These are phyloP conservation scores for Neolamprologus brichardi DNA, from an alignment of 2,113 vertebrate species.

Conservation along the genomic window DNA sequence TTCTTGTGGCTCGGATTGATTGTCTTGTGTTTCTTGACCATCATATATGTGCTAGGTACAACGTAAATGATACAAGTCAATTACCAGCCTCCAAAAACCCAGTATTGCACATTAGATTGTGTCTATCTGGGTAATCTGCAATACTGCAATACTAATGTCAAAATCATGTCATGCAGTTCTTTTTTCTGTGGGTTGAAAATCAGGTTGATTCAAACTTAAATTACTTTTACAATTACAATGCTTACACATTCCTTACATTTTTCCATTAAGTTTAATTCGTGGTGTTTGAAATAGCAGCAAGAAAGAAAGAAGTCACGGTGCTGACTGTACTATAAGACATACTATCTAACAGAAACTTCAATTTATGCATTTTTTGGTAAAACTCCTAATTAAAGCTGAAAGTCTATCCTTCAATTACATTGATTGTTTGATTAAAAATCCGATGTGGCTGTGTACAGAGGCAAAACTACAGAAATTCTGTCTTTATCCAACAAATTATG, in stretches of 20 bases:
- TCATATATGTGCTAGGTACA: slow-evolving; percentile 4
- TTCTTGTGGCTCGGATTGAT: background rate
- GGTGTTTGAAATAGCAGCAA: background rate
- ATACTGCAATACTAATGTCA: background rate
- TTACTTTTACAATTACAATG: background rate
- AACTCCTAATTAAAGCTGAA: background rate
- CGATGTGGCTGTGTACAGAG: rapidly evolving
- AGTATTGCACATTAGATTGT: background rate
- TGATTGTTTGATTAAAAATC: background rate
- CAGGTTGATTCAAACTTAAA: background rate
- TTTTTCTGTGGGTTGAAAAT: background rate
- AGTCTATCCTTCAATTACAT: background rate
- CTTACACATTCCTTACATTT: background rate
- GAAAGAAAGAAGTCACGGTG: rapidly evolving
- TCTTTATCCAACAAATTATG: background rate
- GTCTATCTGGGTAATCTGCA: background rate
- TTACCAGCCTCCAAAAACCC: background rate
- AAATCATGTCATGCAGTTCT: background rate
- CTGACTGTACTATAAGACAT: rapidly evolving
- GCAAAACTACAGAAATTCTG: background rate
- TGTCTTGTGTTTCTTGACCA: background rate
- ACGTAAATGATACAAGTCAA: background rate
- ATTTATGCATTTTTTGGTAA: background rate
- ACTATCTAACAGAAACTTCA: background rate
- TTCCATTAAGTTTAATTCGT: background rate